Evolutionary conservation across 2,113 vertebrate species (phyloP), one percentile per base, ranked within the genome.

Genomic region (Lonchura striata): DNA sequence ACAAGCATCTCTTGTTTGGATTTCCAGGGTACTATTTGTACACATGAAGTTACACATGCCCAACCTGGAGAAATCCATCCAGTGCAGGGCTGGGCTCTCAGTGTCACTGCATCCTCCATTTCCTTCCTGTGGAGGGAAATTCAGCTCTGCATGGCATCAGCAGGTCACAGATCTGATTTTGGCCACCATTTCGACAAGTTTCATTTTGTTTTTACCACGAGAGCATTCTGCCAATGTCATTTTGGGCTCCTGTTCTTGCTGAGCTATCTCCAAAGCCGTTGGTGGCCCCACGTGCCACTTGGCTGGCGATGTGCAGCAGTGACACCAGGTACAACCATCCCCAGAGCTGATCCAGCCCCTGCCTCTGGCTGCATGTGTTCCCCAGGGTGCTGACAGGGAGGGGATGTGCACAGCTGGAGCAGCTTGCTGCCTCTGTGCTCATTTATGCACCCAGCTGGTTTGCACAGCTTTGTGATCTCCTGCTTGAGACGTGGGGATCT

Each of bases 41-140:
- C 0, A 33, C 1, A 8, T 27, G 42, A 84, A 41, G 25, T 74
- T 42, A 39, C 1, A 7, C 0, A 0, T 6, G 24, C 31, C 33
- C 80, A 81, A 31, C 27, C 54, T n/a, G 46, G 39, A 74, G 52
- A 86, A 10, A 33, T 59, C 52, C 47, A 17, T 3, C n/a, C 64
- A 35, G 25, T 3, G 7, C 47, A 61, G 65, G 42, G 50, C 66
- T 49, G 71, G 79, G 66, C 37, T 39, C 54, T 52, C 19, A 15
- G 11, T 41, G n/a, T 30, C 57, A 22, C 9, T 69, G 44, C 52
- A 71, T 11, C 41, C n/a, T 52, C 47, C 19, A 21, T 50, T 54
- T 47, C 60, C 60, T 49, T 66, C 61, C 8, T 6, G 7, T 16
- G 50, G 31, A 77, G 33, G 24, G 71, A 49, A 81, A 81, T 22